These are phyloP conservation scores for Bombus soroeensis DNA, from an alignment of 1,140 invertebrate genomes.

Conservation along the genomic window DNA sequence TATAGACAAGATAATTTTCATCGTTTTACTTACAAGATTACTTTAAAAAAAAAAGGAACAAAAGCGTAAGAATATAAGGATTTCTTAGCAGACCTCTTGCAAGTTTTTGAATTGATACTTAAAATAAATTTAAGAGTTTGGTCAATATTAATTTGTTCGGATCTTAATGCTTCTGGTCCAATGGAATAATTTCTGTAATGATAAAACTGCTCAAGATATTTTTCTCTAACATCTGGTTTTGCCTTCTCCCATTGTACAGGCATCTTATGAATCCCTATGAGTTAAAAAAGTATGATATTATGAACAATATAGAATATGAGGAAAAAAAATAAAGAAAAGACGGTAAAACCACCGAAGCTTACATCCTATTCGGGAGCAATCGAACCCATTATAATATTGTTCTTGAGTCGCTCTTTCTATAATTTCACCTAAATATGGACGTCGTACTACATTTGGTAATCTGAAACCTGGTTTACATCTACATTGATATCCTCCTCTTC, in stretches of 20 bases:
- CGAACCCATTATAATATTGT: slow-evolving; percentile 96
- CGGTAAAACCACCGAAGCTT: slow-evolving; percentile 75
- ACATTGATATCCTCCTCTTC: slow-evolving; percentile 97
- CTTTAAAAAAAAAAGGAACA: neutral
- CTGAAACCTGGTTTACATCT: slow-evolving; percentile 95
- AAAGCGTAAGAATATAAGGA: slow-evolving; percentile 7
- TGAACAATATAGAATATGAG: slow-evolving; percentile 16
- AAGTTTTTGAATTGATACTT: slow-evolving; percentile 88
- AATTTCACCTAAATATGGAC: slow-evolving; percentile 96
- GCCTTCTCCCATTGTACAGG: slow-evolving; percentile 91
- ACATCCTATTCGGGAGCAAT: slow-evolving; percentile 97
- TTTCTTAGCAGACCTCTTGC: slow-evolving; percentile 83
- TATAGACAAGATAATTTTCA: neutral
- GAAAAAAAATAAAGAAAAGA: slow-evolving; percentile 59
- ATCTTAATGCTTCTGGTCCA: slow-evolving; percentile 86
- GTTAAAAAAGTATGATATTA: slow-evolving; percentile 37
- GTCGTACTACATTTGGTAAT: slow-evolving; percentile 92
- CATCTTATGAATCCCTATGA: slow-evolving; percentile 90
- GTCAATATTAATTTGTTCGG: slow-evolving; percentile 89
- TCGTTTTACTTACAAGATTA: neutral
- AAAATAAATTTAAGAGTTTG: slow-evolving; percentile 90
- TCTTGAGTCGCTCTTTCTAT: slow-evolving; percentile 95
- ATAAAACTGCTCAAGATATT: slow-evolving; percentile 88
- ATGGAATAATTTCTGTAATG: slow-evolving; percentile 88
- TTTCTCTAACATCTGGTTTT: slow-evolving; percentile 86